Percentiles rank a stretch among this genome's conserved stretches.
Conservation (phyloP, 1,140 invertebrate species). For the Orius insidiosus region DNA sequence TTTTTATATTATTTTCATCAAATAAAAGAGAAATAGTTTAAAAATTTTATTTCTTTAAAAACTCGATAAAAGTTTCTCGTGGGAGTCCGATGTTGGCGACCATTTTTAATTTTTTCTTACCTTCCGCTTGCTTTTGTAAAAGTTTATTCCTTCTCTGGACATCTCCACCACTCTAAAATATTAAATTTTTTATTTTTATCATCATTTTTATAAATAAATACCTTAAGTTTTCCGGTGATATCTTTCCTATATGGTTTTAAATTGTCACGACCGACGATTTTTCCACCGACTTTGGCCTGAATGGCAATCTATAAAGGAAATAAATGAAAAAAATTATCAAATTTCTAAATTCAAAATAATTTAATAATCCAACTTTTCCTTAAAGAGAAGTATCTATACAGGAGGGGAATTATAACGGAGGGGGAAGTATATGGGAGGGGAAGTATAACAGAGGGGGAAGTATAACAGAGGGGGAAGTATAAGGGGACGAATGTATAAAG, state of each 20-base stretch:
- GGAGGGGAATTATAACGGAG: too few species aligned
- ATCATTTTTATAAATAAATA: neutral
- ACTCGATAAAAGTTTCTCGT: conserved; percentile 84
- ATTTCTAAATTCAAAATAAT: neutral
- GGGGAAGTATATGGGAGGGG: too few species aligned
- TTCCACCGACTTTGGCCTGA: conserved; percentile 67
- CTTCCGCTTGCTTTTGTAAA: conserved; percentile 72
- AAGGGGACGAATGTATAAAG: too few species aligned
- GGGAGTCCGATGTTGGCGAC: conserved; percentile 81
- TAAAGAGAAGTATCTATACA: too few species aligned
- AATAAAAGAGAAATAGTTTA: too few species aligned
- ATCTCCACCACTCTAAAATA: conserved; percentile 81
- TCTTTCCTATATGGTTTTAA: conserved; percentile 80
- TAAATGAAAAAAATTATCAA: conserved; percentile 6
- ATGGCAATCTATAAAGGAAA: conserved; percentile 46
- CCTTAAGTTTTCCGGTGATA: conserved; percentile 40
- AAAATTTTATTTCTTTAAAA: conserved; percentile 54
- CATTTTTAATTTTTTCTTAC: conserved; percentile 82
- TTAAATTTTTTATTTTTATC: neutral
- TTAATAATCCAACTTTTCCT: conserved; percentile 7
- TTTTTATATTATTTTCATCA: too few species aligned
- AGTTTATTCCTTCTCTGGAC: conserved; percentile 78
- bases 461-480: too few species aligned
- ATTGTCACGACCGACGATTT: conserved; percentile 72
- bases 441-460: too few species aligned